Evolutionary conservation across 2,113 vertebrate species (phyloP).

Genomic region (Alethe diademata): DNA sequence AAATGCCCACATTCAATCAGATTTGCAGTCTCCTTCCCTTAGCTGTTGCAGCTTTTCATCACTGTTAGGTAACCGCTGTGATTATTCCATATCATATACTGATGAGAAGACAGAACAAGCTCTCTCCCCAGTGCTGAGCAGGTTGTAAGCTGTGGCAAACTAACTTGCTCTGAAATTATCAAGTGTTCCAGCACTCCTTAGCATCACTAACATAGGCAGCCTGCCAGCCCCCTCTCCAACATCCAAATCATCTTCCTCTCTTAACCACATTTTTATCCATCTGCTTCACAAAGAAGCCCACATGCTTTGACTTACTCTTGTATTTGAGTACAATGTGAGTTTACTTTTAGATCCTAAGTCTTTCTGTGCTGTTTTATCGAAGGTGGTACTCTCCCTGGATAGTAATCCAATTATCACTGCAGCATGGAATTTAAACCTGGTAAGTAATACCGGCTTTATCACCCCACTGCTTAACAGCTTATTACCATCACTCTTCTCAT

Average conservation of each 20-base stretch:
- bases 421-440: not conserved
- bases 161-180: slow-evolving; percentile 72
- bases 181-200: slow-evolving; percentile 59
- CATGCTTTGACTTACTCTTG: slow-evolving; percentile 60
- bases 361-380: not conserved
- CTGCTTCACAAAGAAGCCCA: slow-evolving; percentile 54
- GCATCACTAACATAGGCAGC: slow-evolving; percentile 58
- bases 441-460: not conserved
- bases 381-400: not conserved
- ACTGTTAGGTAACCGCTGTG: slow-evolving; percentile 72
- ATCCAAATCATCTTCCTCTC: slow-evolving; percentile 48
- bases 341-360: slow-evolving; percentile 23
- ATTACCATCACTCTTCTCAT: not conserved
- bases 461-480: not conserved
- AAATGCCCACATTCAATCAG: slow-evolving; percentile 78
- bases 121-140: slow-evolving; percentile 63
- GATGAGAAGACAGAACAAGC: slow-evolving; percentile 75
- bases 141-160: slow-evolving; percentile 70
- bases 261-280: slow-evolving; percentile 54
- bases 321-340: slow-evolving; percentile 66
- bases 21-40: slow-evolving; percentile 70
- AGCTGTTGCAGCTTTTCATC: slow-evolving; percentile 68
- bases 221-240: slow-evolving; percentile 60
- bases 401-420: not conserved
- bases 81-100: slow-evolving; percentile 73